These are phyloP conservation scores for Urophycis tenuis DNA, from an alignment of 2,797 vertebrate genomes.

Conservation along the genomic window DNA sequence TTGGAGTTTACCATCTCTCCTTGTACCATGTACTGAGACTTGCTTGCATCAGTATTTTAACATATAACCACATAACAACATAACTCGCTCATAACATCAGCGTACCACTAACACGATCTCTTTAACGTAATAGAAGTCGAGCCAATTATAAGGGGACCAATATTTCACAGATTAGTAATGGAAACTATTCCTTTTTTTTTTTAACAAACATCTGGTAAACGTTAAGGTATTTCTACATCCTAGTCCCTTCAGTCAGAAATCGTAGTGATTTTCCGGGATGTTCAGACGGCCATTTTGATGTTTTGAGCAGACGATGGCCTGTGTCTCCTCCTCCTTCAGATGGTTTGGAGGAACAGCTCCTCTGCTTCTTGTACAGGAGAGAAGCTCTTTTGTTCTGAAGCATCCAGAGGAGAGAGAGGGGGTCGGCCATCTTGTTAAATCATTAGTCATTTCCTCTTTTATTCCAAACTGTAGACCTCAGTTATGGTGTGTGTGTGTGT, in stretches of 20 bases:
- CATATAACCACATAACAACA: background rate
- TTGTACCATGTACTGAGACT: background rate
- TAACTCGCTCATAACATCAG: constrained; percentile 3
- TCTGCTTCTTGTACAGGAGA: background rate
- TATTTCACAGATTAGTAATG: background rate
- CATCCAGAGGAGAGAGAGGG: background rate
- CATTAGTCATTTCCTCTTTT: constrained; percentile 8
- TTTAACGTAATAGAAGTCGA: background rate
- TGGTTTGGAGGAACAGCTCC: background rate
- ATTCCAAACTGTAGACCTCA: constrained; percentile 16
- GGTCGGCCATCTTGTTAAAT: background rate
- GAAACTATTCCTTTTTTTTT: background rate
- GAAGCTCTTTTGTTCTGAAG: background rate
- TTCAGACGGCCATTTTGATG: background rate
- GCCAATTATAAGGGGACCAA: background rate
- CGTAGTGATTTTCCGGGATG: background rate
- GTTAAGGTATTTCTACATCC: background rate
- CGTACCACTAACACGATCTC: background rate
- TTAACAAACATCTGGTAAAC: background rate
- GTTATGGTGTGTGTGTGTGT: constrained; percentile 27
- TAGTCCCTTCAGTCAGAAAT: background rate
- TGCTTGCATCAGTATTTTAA: background rate
- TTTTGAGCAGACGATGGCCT: background rate
- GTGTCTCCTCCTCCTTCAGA: background rate
- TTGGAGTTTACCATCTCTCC: background rate